Conservation (phyloP, 2,113 vertebrate genomes). For the Anolis sagrei region DNA sequence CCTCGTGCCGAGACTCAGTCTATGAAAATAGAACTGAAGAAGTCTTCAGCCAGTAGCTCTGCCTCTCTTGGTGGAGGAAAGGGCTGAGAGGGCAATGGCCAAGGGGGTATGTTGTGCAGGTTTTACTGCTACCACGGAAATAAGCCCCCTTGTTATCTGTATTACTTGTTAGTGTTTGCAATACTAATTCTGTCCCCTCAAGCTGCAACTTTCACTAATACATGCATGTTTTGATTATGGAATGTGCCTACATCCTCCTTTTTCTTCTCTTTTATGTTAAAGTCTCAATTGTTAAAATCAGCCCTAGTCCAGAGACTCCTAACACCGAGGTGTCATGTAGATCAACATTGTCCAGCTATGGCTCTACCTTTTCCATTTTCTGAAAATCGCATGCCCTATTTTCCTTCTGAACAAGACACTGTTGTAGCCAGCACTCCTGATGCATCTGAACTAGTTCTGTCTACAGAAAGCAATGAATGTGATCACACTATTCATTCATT, state of each 20-base stretch:
- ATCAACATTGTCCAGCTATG: not conserved
- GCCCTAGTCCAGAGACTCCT: constrained; percentile 40
- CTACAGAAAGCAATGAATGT: not conserved
- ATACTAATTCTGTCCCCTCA: constrained; percentile 73
- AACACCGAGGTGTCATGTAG: constrained; percentile 14
- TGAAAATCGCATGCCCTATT: constrained; percentile 17
- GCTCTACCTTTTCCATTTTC: constrained; percentile 31
- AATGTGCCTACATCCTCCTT: constrained; percentile 37
- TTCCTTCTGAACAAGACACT: constrained; percentile 15
- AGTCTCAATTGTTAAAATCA: constrained; percentile 36
- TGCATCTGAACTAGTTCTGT: not conserved
- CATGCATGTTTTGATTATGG: constrained; percentile 64
- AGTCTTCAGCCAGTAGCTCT: constrained; percentile 82
- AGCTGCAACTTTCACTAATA: constrained; percentile 70
- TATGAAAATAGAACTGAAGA: constrained; percentile 98
- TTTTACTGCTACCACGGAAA: constrained; percentile 72
- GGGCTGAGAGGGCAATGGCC: constrained; percentile 86
- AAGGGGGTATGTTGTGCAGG: constrained; percentile 81
- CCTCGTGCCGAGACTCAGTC: constrained; percentile 90
- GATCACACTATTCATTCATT: not conserved
- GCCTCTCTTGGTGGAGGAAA: constrained; percentile 82
- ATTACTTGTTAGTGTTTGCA: constrained; percentile 54
- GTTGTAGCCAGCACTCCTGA: not conserved
- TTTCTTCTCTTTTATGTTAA: constrained; percentile 45
- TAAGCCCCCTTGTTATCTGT: constrained; percentile 50